Evolutionary conservation across 2,888 invertebrate species (phyloP), one percentile per base, ranked within the genome.

Genomic region (Stictocephala bisonia): DNA sequence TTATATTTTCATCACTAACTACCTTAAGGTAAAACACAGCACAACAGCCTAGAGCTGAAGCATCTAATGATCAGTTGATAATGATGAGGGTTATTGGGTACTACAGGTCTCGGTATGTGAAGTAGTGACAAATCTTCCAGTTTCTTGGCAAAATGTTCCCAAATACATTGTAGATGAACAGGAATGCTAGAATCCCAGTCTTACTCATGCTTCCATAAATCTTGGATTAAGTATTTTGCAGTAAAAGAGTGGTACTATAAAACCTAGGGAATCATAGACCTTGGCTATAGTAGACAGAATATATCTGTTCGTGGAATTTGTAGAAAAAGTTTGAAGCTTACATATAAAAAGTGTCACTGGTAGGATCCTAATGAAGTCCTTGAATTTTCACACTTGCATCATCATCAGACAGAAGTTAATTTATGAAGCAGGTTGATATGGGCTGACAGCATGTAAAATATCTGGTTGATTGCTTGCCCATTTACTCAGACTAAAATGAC

Each of bases 401-500:
- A 29, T 76, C 70, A 22, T 68, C 13, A 15, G 27, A 41, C 13
- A 51, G 20, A 58, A 35, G 41, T 13, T 26, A 13, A 71, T 27
- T 18, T 56, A n/a, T 11, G 11, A 3, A 58, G 27, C 6, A 9
- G 26, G n/a, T 11, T 60, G 20, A 6, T 24, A 15, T 24, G 11
- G 2, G 26, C 15, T 56, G 24, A 56, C 29, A 22, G 27, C 20
- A 4, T 69, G 13, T 2, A 75, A 24, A 18, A 75, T 26, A 1
- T 75, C 69, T 4, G 26, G 11, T n/a, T 35, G 20, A 50, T 74
- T 74, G 13, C 77, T 72, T 6, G 71, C 67, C 79, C 79, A 80
- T 56, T 80, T 78, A 9, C 77, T 71, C 7, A 80, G 70, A 7
- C 67, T 31, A 26, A 80, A 75, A 11, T 72, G 60, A n/a, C 76